Percentiles rank a stretch among this genome's conserved stretches.
These are phyloP conservation scores for Whitmania pigra DNA, from an alignment of 1,140 invertebrate genomes.

Conservation along the genomic window DNA sequence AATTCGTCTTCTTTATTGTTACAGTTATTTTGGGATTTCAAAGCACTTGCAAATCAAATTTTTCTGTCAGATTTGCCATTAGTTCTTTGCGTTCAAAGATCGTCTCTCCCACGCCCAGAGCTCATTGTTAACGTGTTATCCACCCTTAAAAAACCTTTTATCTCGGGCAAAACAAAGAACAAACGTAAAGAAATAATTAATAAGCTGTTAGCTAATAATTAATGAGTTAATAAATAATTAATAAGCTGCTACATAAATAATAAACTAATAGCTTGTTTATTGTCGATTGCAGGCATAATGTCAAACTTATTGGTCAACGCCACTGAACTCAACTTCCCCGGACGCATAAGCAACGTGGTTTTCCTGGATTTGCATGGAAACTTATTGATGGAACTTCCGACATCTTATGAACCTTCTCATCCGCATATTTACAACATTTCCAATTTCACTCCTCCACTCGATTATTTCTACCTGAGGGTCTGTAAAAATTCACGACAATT, in stretches of 20 bases:
- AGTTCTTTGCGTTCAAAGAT: neutral
- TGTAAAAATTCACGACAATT: neutral
- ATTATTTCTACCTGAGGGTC: slow-evolving; percentile 49
- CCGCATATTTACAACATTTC: slow-evolving; percentile 41
- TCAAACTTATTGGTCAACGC: slow-evolving; percentile 46
- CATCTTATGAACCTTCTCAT: slow-evolving; percentile 34
- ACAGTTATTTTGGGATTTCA: slow-evolving; percentile 13
- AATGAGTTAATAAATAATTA: too few relatives aligned
- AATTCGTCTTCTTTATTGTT: too few relatives aligned
- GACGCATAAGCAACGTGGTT: slow-evolving; percentile 41
- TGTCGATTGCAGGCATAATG: slow-evolving; percentile 37
- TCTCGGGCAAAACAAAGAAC: too few relatives aligned
- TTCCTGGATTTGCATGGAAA: slow-evolving; percentile 46
- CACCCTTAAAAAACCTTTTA: too few relatives aligned
- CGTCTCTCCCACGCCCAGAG: too few relatives aligned
- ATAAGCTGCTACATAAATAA: too few relatives aligned
- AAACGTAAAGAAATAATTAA: too few relatives aligned
- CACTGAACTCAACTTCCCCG: slow-evolving; percentile 38
- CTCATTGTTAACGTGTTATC: too few relatives aligned
- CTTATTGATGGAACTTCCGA: slow-evolving; percentile 37
- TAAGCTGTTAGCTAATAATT: too few relatives aligned
- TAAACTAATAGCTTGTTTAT: neutral
- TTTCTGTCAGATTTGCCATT: slow-evolving; percentile 7
- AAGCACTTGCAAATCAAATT: neutral
- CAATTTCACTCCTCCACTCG: slow-evolving; percentile 36